Evolutionary conservation across 2,113 vertebrate genomes (phyloP).

Genomic region (Corynorhinus townsendii): DNA sequence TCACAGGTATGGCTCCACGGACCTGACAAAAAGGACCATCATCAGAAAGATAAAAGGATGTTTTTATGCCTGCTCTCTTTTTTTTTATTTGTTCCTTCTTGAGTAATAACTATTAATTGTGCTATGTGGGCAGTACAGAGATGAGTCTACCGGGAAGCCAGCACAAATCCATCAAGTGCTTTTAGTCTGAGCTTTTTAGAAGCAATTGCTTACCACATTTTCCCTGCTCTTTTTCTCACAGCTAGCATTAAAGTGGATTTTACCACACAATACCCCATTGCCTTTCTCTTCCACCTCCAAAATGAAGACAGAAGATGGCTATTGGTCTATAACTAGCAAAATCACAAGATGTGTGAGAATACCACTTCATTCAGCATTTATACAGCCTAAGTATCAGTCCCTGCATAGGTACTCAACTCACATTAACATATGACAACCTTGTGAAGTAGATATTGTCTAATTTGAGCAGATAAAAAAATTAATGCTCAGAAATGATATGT

Average conservation of each 20-base stretch:
- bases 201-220: slow-evolving; percentile 75
- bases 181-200: slow-evolving; percentile 71
- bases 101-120: slow-evolving; percentile 80
- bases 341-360: not conserved
- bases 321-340: not conserved
- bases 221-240: slow-evolving; percentile 63
- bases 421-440: not conserved
- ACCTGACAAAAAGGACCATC: slow-evolving; percentile 71
- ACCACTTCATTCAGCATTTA: not conserved
- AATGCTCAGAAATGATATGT: not conserved
- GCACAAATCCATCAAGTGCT: slow-evolving; percentile 76
- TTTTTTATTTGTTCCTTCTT: slow-evolving; percentile 70
- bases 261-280: slow-evolving; percentile 40
- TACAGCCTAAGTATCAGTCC: not conserved
- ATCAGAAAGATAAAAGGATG: slow-evolving; percentile 76
- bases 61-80: slow-evolving; percentile 58
- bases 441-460: not conserved
- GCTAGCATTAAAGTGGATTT: slow-evolving; percentile 65
- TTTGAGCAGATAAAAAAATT: not conserved
- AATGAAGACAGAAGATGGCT: slow-evolving; percentile 5
- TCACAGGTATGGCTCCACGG: slow-evolving; percentile 70
- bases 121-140: slow-evolving; percentile 74
- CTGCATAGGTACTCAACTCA: not conserved
- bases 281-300: not conserved
- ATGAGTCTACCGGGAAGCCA: slow-evolving; percentile 79